A percentile compares a stretch with the other conserved stretches of the same genome.
Conservation (phyloP, 2,113 vertebrate species). For the Coregonus clupeaformis region DNA sequence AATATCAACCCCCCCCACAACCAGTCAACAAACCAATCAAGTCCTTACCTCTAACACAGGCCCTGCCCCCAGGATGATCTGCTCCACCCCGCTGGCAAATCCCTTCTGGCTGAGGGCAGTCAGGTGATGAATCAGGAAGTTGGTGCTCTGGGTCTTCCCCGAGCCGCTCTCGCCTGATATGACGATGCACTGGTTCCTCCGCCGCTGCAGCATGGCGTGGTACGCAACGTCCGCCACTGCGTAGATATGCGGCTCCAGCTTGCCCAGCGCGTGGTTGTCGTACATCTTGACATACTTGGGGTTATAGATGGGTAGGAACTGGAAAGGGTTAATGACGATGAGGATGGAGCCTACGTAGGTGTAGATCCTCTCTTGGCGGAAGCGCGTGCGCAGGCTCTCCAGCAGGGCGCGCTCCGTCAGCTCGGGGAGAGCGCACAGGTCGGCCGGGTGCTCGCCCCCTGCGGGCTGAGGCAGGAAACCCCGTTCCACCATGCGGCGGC, state of each 20-base stretch:
- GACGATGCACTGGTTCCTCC: constrained; percentile 91
- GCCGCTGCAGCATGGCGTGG: constrained; percentile 91
- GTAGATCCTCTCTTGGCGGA: constrained; percentile 96
- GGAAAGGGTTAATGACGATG: constrained; percentile 94
- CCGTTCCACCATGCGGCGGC: constrained; percentile 86
- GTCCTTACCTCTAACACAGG: constrained; percentile 92
- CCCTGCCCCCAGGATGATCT: constrained; percentile 96
- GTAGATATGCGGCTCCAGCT: constrained; percentile 92
- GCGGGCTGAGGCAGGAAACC: constrained; percentile 92
- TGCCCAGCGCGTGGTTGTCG: constrained; percentile 91
- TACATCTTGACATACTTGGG: constrained; percentile 98
- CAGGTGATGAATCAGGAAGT: constrained; percentile 96
- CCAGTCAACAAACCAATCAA: neutral
- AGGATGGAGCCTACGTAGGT: constrained; percentile 94
- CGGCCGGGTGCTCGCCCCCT: constrained; percentile 83
- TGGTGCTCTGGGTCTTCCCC: constrained; percentile 97
- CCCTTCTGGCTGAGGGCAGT: constrained; percentile 97
- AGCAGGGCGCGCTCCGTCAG: constrained; percentile 89
- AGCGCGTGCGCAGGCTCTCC: constrained; percentile 90
- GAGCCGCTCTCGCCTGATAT: constrained; percentile 96
- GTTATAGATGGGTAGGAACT: constrained; percentile 96
- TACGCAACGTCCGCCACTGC: constrained; percentile 95
- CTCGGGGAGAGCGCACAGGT: constrained; percentile 87
- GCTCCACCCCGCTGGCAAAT: constrained; percentile 96
- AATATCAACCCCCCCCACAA: neutral